Conservation (phyloP, 2,113 vertebrate genomes). For the Melospiza melodia region DNA sequence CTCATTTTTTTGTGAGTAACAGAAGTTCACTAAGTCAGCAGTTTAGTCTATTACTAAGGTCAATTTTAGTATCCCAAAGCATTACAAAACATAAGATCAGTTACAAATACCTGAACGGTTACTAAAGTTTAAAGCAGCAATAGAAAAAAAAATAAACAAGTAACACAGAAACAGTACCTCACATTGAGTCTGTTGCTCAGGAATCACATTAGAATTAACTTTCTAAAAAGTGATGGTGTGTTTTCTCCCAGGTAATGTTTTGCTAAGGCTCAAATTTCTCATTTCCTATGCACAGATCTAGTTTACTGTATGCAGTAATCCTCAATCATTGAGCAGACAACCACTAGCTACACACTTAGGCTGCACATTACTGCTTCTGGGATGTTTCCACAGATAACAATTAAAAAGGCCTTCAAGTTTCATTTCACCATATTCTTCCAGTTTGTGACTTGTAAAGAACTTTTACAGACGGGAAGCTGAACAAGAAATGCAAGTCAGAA, state of each 20-base stretch:
- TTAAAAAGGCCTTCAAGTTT: neutral
- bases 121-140: neutral
- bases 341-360: neutral
- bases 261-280: neutral
- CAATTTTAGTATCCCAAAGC: neutral
- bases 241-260: neutral
- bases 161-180: neutral
- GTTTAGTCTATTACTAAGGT: neutral
- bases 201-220: neutral
- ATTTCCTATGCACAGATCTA: neutral
- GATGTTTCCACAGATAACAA: neutral
- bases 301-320: neutral
- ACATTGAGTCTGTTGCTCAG: neutral
- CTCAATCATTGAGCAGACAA: neutral
- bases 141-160: neutral
- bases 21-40: neutral
- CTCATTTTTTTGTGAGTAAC: neutral
- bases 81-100: neutral
- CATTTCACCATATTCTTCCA: neutral
- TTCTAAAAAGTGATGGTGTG: neutral
- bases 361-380: neutral
- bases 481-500: neutral
- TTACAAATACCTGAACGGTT: neutral
- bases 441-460: neutral
- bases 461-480: neutral